These are phyloP conservation scores for Pituophis catenifer DNA, from an alignment of 2,113 vertebrate species.

Conservation along the genomic window DNA sequence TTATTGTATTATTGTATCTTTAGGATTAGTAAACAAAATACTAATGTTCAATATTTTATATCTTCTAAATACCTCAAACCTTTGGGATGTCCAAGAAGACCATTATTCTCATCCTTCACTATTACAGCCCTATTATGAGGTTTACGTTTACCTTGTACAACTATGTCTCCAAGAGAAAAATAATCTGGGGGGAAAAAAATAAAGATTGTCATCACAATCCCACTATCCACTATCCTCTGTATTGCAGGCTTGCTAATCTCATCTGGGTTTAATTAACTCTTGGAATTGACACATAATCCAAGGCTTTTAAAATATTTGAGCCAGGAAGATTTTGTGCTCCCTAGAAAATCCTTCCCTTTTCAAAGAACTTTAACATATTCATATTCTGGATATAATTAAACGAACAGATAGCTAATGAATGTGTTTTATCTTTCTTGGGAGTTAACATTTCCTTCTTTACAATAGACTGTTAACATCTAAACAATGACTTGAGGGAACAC, in stretches of 20 bases:
- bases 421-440: background rate
- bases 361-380: background rate
- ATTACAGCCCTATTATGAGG: background rate
- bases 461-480: background rate
- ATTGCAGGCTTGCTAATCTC: background rate
- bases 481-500: background rate
- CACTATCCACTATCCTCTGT: background rate
- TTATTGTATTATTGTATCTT: background rate
- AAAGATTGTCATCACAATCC: background rate
- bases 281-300: background rate
- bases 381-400: background rate
- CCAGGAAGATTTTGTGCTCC: background rate
- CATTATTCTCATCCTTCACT: conserved; percentile 3
- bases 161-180: background rate
- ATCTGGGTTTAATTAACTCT: background rate
- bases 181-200: background rate
- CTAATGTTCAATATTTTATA: background rate
- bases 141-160: background rate
- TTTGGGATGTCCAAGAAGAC: background rate
- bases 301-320: background rate
- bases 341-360: background rate
- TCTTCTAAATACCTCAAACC: background rate
- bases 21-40: background rate
- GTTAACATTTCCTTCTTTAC: background rate
- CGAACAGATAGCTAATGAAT: background rate